phyloP scores from a whole-genome alignment of 2,113 vertebrate genomes.

The Clarias gariepinus region DNA sequence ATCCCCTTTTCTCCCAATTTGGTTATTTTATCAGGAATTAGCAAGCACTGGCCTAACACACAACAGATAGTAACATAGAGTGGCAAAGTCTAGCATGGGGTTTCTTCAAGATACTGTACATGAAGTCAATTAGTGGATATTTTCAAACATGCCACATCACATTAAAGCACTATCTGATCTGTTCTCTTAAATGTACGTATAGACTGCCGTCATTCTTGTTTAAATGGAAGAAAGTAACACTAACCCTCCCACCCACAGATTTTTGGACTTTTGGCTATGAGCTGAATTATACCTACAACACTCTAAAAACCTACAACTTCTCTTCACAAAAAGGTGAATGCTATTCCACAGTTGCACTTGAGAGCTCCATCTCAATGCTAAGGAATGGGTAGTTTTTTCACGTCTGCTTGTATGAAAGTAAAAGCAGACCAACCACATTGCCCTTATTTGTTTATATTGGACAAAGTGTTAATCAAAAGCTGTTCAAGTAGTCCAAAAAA shows the following conservation, averaged over 20 bases:
- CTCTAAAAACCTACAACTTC: not conserved
- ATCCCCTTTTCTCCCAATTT: not conserved
- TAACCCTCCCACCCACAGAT: not conserved
- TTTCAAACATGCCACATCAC: not conserved
- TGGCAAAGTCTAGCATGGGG: not conserved
- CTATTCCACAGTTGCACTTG: not conserved
- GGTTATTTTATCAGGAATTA: not conserved
- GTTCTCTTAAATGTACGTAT: not conserved
- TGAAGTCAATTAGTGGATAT: not conserved
- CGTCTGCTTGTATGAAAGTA: not conserved
- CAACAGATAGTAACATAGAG: not conserved
- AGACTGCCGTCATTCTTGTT: not conserved
- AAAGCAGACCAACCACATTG: not conserved
- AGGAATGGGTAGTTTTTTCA: not conserved
- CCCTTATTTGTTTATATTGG: not conserved
- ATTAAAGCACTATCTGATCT: not conserved
- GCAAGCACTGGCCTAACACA: not conserved
- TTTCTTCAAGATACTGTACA: not conserved
- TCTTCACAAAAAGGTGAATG: not conserved
- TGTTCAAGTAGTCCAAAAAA: not conserved
- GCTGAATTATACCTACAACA: not conserved
- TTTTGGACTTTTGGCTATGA: not conserved
- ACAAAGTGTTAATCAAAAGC: not conserved
- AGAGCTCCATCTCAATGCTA: not conserved
- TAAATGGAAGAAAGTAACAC: not conserved